A percentile compares a stretch with the other conserved stretches of the same genome.
phyloP scores from a whole-genome alignment of 2,888 invertebrate species.

The Camponotus fellah region DNA sequence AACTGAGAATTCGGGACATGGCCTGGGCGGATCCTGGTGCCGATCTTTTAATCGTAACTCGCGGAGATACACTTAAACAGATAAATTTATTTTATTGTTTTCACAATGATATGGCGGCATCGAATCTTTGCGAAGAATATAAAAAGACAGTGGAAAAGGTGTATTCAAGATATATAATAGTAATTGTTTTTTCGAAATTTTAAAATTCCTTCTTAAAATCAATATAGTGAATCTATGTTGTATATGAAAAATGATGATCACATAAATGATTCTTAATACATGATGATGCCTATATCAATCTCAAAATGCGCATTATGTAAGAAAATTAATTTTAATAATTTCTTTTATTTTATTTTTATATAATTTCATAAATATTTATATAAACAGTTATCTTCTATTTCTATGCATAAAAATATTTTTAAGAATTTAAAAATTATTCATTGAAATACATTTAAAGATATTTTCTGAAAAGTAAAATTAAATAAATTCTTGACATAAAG shows the following conservation, averaged over 20 bases:
- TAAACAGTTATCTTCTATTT: not conserved
- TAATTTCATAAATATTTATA: not conserved
- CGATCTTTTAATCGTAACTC: slow-evolving; percentile 83
- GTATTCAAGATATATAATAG: not conserved
- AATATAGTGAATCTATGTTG: too few species aligned
- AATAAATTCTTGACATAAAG: not conserved
- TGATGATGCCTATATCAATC: not conserved
- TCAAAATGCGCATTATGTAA: not conserved
- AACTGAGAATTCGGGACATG: slow-evolving; percentile 79
- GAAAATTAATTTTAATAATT: not conserved
- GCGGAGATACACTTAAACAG: slow-evolving; percentile 70
- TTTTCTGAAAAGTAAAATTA: not conserved
- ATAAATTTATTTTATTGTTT: slow-evolving; percentile 80
- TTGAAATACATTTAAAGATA: not conserved
- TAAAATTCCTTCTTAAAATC: not conserved
- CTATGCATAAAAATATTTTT: not conserved
- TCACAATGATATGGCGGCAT: slow-evolving; percentile 73
- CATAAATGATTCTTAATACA: too few species aligned
- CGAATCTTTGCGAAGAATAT: slow-evolving; percentile 60
- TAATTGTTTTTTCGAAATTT: not conserved
- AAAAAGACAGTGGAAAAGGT: not conserved
- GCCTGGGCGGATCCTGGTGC: slow-evolving; percentile 79
- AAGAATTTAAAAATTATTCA: not conserved
- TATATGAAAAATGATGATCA: too few species aligned
- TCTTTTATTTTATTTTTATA: not conserved